A percentile compares a stretch with the other conserved stretches of the same genome.
Evolutionary conservation across 53 echinoderm and acorn worm species (phyloP).

Genomic region (Stichopus horrens): DNA sequence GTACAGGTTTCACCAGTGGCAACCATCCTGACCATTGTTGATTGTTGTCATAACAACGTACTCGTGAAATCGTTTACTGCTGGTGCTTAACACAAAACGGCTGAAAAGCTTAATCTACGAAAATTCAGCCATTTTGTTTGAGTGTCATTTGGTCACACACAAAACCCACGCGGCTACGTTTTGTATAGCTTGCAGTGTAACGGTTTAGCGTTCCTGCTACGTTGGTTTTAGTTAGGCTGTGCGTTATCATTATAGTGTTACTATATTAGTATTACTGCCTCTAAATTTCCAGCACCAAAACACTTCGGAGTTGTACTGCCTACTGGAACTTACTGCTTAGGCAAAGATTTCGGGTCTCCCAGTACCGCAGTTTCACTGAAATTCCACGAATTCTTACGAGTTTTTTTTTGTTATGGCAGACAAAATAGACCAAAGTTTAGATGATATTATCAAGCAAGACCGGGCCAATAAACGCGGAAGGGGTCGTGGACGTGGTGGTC

Average conservation of each 20-base stretch:
- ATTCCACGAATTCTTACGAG: too few species aligned
- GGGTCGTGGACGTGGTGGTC: constrained; percentile 55
- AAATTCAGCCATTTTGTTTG: constrained; percentile 10
- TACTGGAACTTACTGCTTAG: too few species aligned
- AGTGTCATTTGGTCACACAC: background rate
- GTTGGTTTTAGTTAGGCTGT: too few species aligned
- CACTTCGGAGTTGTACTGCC: too few species aligned
- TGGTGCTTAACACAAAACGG: background rate
- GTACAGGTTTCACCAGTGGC: constrained; percentile 1
- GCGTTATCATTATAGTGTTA: too few species aligned
- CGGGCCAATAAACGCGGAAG: constrained; percentile 28
- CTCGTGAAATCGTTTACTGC: background rate
- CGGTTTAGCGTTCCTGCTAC: too few species aligned
- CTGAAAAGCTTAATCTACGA: background rate
- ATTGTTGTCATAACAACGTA: background rate
- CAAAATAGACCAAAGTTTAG: constrained; percentile 65
- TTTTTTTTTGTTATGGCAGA: constrained; percentile 24
- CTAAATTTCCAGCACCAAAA: too few species aligned
- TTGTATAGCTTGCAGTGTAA: too few species aligned
- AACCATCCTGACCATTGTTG: background rate
- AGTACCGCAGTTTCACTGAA: too few species aligned
- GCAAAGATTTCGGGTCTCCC: too few species aligned
- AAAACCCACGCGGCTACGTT: background rate
- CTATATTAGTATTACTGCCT: too few species aligned
- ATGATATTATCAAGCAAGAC: constrained; percentile 58